Base-by-base conservation (phyloP, 2,113 vertebrate genomes). In the Ptilorrhoa leucosticta region DNA sequence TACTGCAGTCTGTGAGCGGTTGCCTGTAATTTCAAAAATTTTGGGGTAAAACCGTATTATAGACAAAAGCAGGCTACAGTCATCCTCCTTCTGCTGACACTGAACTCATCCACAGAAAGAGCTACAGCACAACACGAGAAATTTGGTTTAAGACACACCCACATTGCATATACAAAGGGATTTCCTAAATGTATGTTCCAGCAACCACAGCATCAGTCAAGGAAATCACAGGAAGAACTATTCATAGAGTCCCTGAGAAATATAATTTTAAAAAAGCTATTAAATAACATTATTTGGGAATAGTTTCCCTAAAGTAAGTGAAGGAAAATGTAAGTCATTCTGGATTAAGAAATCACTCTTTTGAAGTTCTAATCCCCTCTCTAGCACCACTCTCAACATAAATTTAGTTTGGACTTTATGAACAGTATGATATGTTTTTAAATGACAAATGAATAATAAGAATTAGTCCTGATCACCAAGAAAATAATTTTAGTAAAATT, bases 321-420 rank as follows among this genome's bases (percentile, higher is more conserved):
- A 64, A 71, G 10, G 30, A 91, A 95, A 93, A 96, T 80, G 23
- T 91, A 89, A 70, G 69, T 91, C 72, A 71, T 84, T 56, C 16
- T 37, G n/a, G 57, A 87, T 91, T 95, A 89, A 68, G 50, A 83
- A 78, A 73, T 87, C 30, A 69, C 16, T 11, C 68, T 73, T 91
- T 76, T 88, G 72, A 95, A 82, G 65, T 93, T 82, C 71, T 90
- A 94, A 81, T 80, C 31, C 33, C 33, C 48, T 93, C 81, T 88
- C 57, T 44, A 87, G 47, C 37, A 77, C 37, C 31, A 37, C 19
- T 65, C 63, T 70, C 22, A 75, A 75, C 11, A 72, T 54, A 64
- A 79, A 76, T 87, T 71, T 89, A 56, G 28, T 83, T 91, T 83
- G 35, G 40, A 71, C 42, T 69, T 94, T 42, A 83, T 66, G 72